Base-by-base conservation (phyloP, 1,140 invertebrate species). In the Zaprionus ghesquierei region DNA sequence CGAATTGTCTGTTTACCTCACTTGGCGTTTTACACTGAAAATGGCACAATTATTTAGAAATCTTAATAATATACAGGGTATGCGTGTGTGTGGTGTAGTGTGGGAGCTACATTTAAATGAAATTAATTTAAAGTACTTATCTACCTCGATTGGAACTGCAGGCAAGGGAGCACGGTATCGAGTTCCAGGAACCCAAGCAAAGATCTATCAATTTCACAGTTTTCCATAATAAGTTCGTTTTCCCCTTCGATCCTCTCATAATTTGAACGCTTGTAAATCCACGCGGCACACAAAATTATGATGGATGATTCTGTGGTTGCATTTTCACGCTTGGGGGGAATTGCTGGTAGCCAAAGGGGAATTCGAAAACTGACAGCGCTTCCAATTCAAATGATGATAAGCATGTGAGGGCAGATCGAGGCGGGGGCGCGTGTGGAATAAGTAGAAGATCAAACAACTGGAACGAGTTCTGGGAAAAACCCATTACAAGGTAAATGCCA, bases 241-340 rank as follows among this genome's bases (percentile, higher is more conserved):
- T 69, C 63, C 55, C 59, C 41, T 49, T 60, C 64, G 64, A 79
- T 81, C 29, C 59, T 55, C 27, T 72, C 66, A 84, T 89, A 86
- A 90, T 86, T 89, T 79, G 87, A 56, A 69, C 68, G 86, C 81
- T 77, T 90, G 86, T 89, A 90, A 89, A 90, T 89, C 81, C 76
- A 90, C 86, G 79, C 86, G 79, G 75, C 53, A 38, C 79, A 31
- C 66, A 69, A 82, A 89, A 90, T 80, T 90, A 90, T 90, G 86
- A 90, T 90, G 79, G 86, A 90, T 90, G 76, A 61, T 69, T 73
- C 69, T 73, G 62, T 74, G 79, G 73, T 63, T 79, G 69, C 59
- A 51, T 87, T 87, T 87, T 87, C 82, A 89, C 82, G 84, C 81
- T 77, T 66, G 62, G 44, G 51, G 31, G 27, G 31, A 59, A 68